phyloP scores from a whole-genome alignment of 2,797 vertebrate species.

The Aphelocoma californica region DNA sequence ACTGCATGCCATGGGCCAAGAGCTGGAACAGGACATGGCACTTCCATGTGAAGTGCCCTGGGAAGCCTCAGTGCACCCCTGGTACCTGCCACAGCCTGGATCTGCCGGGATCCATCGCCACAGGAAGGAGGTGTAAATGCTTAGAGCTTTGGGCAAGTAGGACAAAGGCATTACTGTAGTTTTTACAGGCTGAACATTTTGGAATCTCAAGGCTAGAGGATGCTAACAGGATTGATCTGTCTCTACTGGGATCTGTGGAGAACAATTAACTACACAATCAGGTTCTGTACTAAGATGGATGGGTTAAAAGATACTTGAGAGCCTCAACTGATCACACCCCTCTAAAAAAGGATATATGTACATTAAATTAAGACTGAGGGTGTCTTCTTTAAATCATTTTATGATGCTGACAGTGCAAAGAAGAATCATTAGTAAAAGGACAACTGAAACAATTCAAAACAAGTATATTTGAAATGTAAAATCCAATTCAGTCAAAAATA shows the following conservation, averaged over 20 bases:
- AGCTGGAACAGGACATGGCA: neutral
- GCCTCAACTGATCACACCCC: neutral
- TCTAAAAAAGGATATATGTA: neutral
- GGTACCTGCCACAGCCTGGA: neutral
- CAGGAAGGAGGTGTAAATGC: neutral
- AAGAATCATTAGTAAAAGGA: neutral
- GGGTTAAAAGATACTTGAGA: neutral
- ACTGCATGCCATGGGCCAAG: fast-evolving
- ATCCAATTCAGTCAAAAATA: neutral
- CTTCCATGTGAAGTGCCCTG: fast-evolving
- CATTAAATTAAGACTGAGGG: neutral
- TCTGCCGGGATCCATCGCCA: fast-evolving
- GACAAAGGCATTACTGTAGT: neutral
- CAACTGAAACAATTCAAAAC: neutral
- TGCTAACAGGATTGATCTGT: neutral
- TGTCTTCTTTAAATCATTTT: neutral
- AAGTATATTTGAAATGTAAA: slow-evolving; percentile 13
- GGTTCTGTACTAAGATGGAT: neutral
- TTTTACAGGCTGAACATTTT: neutral
- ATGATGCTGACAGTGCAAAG: neutral
- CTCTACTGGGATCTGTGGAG: neutral
- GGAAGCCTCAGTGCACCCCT: fast-evolving
- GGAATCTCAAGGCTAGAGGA: neutral
- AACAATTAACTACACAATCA: neutral
- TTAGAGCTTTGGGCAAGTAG: neutral